These are phyloP conservation scores for Ochropleura plecta DNA, from an alignment of 2,888 invertebrate species.

Conservation along the genomic window DNA sequence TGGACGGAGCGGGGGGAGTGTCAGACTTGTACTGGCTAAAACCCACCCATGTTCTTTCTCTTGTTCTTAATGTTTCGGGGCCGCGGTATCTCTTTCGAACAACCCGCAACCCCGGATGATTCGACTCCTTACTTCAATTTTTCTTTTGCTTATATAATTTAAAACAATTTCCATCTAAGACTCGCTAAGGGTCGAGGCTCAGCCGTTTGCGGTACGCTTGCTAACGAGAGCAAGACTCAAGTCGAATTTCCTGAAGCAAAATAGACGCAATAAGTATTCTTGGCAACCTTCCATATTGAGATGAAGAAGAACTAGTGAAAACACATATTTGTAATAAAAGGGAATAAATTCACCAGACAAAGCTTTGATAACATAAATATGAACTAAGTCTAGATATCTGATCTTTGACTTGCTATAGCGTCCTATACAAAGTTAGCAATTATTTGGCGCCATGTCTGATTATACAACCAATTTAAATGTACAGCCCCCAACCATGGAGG, in stretches of 20 bases:
- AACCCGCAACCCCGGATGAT: too few species aligned
- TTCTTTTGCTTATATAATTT: not conserved
- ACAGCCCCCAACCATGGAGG: not conserved
- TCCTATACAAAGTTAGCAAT: not conserved
- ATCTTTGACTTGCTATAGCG: not conserved
- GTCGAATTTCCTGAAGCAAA: conserved; percentile 48
- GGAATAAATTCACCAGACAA: conserved; percentile 5
- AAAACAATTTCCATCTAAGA: conserved; percentile 3
- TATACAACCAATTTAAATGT: not conserved
- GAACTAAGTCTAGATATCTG: not conserved
- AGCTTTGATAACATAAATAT: not conserved
- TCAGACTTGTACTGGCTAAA: too few species aligned
- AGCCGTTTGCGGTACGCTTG: conserved; percentile 23
- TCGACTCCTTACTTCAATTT: not conserved
- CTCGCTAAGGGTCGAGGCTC: conserved; percentile 13
- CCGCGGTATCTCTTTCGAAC: too few species aligned
- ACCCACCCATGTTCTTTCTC: too few species aligned
- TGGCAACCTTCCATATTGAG: conserved; percentile 35
- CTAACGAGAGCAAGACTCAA: conserved; percentile 47
- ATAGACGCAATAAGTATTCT: conserved; percentile 42
- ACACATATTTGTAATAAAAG: conserved; percentile 33
- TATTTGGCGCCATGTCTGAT: too few species aligned
- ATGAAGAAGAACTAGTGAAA: conserved; percentile 15
- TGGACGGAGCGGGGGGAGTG: too few species aligned
- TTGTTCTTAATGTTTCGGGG: too few species aligned